Evolutionary conservation across 2,113 vertebrate species (phyloP).

Genomic region (Onychorhynchus coronatus): DNA sequence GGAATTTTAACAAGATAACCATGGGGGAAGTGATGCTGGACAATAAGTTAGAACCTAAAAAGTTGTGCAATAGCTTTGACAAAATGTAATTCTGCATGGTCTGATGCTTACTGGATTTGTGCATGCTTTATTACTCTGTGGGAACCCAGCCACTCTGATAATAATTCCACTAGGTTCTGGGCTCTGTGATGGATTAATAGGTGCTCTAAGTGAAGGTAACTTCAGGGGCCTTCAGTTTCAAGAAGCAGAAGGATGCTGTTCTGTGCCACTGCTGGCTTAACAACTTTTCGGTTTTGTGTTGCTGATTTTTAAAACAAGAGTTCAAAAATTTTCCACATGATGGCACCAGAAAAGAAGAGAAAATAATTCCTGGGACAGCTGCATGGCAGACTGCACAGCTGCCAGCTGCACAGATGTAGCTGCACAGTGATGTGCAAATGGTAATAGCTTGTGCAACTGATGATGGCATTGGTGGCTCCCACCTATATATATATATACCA

Average conservation of each 20-base stretch:
- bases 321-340: neutral
- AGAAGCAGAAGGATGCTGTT: neutral
- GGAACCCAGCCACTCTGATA: neutral
- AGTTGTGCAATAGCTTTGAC: neutral
- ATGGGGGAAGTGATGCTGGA: neutral
- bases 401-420: neutral
- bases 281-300: rapidly evolving
- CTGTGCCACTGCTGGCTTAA: neutral
- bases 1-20: neutral
- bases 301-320: neutral
- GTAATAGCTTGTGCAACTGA: neutral
- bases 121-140: neutral
- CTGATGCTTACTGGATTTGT: neutral
- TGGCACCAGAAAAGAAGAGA: neutral
- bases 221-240: neutral
- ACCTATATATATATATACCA: no score
- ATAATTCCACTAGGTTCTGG: neutral
- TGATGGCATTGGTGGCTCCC: rapidly evolving
- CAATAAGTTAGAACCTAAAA: neutral
- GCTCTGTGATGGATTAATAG: rapidly evolving
- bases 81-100: neutral
- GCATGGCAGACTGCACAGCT: neutral
- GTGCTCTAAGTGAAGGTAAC: neutral
- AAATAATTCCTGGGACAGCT: neutral
- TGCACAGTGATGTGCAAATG: neutral